phyloP scores from a whole-genome alignment of 2,113 vertebrate genomes.

The Sphaerodactylus townsendi region DNA sequence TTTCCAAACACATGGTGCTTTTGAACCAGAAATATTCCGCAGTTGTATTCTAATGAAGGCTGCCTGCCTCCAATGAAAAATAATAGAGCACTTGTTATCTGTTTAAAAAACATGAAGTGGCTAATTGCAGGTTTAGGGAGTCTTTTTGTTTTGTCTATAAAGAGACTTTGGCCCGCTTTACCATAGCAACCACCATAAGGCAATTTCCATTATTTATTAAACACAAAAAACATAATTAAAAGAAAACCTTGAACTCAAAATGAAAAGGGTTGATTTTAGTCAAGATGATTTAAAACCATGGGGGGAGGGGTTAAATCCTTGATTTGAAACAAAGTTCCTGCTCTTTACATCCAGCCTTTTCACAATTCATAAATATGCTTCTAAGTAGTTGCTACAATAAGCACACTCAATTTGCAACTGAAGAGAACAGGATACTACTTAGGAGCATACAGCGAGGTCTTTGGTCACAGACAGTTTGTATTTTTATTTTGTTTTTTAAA shows the following conservation, averaged over 20 bases:
- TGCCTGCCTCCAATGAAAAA: background rate
- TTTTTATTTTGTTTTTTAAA: background rate
- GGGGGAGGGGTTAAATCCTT: background rate
- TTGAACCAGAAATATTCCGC: slow-evolving; percentile 8
- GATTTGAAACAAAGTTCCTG: background rate
- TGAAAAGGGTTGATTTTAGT: background rate
- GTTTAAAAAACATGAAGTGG: slow-evolving; percentile 10
- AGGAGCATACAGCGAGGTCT: no score
- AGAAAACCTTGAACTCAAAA: background rate
- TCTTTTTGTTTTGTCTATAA: background rate
- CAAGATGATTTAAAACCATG: background rate
- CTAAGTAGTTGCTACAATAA: background rate
- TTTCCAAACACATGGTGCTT: background rate
- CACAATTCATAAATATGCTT: background rate
- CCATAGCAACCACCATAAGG: slow-evolving; percentile 9
- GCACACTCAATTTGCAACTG: background rate
- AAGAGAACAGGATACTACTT: background rate
- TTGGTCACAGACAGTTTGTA: no score
- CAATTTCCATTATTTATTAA: slow-evolving; percentile 2
- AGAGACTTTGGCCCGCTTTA: background rate
- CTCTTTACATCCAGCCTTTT: background rate
- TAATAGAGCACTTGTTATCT: slow-evolving; percentile 14
- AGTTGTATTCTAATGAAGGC: background rate
- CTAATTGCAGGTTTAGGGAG: slow-evolving; percentile 6
- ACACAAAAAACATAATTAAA: background rate